Evolutionary conservation across 2,888 invertebrate species (phyloP).

Genomic region (Melanchra persicariae): DNA sequence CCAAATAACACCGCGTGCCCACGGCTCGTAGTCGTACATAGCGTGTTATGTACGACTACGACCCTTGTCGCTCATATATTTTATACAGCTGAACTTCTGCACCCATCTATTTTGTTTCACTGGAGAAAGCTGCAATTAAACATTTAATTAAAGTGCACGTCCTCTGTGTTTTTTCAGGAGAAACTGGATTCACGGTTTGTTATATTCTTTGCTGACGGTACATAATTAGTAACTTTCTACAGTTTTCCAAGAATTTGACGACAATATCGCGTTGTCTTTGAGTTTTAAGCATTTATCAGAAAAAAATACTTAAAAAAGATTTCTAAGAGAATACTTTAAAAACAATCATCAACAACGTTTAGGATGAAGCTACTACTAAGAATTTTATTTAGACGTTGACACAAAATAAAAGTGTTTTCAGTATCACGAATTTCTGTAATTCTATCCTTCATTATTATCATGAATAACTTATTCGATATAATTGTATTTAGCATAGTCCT

Average conservation of each 20-base stretch:
- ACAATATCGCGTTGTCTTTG: neutral
- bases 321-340: neutral
- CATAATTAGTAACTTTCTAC: constrained; percentile 14
- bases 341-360: neutral
- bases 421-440: too few relatives aligned
- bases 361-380: neutral
- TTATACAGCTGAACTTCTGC: neutral
- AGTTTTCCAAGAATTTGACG: constrained; percentile 4
- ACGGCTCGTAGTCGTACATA: too few relatives aligned
- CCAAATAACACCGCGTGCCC: neutral
- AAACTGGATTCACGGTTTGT: constrained; percentile 16
- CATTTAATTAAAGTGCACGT: constrained; percentile 55
- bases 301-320: neutral
- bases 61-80: neutral
- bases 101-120: neutral
- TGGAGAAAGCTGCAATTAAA: constrained; percentile 43
- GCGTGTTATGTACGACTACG: neutral
- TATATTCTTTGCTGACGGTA: constrained; percentile 9
- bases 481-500: neutral
- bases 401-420: neutral
- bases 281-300: neutral
- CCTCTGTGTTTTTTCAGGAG: constrained; percentile 27
- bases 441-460: neutral
- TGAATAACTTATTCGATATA: neutral
- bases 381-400: neutral